A percentile compares a stretch with the other conserved stretches of the same genome.
Conservation (phyloP, 2,797 vertebrate genomes). For the Hyperoplus lanceolatus region DNA sequence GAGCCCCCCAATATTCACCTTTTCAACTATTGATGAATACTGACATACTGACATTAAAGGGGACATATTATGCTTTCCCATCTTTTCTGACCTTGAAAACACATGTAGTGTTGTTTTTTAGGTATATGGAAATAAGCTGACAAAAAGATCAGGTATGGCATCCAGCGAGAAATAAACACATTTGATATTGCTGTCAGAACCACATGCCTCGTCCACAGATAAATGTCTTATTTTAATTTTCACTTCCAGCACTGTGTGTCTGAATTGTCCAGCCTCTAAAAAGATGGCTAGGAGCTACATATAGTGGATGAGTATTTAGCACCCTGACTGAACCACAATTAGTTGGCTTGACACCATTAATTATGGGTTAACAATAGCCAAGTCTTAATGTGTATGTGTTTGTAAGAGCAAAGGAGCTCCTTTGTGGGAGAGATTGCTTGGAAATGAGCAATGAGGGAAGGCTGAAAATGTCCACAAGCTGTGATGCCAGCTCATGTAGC, state of each 20-base stretch:
- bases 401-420: conserved; percentile 6
- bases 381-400: background rate
- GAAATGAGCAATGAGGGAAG: conserved; percentile 19
- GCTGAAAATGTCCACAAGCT: conserved; percentile 9
- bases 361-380: conserved; percentile 5
- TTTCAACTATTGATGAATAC: background rate
- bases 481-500: conserved; percentile 21
- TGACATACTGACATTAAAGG: background rate
- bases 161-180: conserved; percentile 8
- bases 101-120: background rate
- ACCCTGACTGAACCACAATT: conserved; percentile 30
- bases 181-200: background rate
- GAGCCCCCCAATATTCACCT: background rate
- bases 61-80: too few species aligned
- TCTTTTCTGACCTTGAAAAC: background rate
- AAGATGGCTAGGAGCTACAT: conserved; percentile 32
- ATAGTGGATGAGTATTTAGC: conserved; percentile 25
- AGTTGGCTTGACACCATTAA: conserved; percentile 34
- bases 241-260: conserved; percentile 10
- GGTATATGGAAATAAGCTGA: conserved; percentile 9
- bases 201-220: background rate
- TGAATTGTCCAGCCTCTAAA: conserved; percentile 16
- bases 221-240: conserved; percentile 28
- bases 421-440: conserved; percentile 5
- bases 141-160: background rate